Evolutionary conservation across 2,888 invertebrate genomes (phyloP).

Genomic region (Opisthograptis luteolata): DNA sequence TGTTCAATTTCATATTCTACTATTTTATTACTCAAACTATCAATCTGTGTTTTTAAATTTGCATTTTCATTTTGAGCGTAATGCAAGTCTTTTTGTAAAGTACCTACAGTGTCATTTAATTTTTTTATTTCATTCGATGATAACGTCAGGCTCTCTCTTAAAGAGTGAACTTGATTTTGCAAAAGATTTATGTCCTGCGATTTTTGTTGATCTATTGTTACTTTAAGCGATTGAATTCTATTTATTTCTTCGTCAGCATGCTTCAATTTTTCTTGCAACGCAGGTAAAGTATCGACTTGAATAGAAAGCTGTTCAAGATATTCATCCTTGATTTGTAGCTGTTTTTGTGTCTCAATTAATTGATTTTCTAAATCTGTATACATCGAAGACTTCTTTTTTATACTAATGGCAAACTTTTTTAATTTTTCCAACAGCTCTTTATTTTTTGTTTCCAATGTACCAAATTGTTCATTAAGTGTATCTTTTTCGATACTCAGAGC

Average conservation of each 20-base stretch:
- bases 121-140: slow-evolving; percentile 55
- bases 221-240: slow-evolving; percentile 59
- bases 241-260: slow-evolving; percentile 70
- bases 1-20: slow-evolving; percentile 72
- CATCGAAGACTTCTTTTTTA: slow-evolving; percentile 88
- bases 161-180: slow-evolving; percentile 50
- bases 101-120: slow-evolving; percentile 53
- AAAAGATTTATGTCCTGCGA: slow-evolving; percentile 52
- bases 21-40: slow-evolving; percentile 68
- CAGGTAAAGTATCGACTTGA: slow-evolving; percentile 65
- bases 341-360: slow-evolving; percentile 62
- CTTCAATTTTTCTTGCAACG: slow-evolving; percentile 68
- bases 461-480: slow-evolving; percentile 66
- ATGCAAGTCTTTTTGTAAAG: slow-evolving; percentile 56
- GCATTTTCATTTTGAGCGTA: slow-evolving; percentile 55
- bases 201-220: slow-evolving; percentile 58
- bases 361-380: slow-evolving; percentile 87
- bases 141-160: slow-evolving; percentile 49
- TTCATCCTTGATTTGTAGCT: slow-evolving; percentile 58
- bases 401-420: slow-evolving; percentile 90
- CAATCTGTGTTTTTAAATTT: slow-evolving; percentile 57
- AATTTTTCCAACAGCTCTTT: slow-evolving; percentile 90
- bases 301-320: slow-evolving; percentile 63
- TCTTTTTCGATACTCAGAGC: slow-evolving; percentile 66
- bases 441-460: slow-evolving; percentile 83